Evolutionary conservation across 2,113 vertebrate species (phyloP).

Genomic region (Leucopternis melanops): DNA sequence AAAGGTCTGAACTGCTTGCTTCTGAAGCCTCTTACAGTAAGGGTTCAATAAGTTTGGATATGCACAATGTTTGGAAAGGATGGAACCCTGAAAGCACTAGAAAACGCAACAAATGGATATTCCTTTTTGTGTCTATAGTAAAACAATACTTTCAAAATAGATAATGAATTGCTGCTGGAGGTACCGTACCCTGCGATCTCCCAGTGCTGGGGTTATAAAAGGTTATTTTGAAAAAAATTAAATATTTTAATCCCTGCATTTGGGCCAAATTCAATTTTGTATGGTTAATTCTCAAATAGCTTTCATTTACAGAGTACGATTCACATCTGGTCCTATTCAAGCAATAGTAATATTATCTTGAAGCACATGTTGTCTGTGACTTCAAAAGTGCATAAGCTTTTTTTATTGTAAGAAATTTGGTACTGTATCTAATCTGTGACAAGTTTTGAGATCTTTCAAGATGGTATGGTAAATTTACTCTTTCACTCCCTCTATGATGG

Average conservation of each 20-base stretch:
- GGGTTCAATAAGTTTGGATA: neutral
- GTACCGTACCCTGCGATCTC: neutral
- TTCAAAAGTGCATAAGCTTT: neutral
- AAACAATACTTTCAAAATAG: neutral
- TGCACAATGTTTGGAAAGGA: neutral
- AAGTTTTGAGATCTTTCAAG: neutral
- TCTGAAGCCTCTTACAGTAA: neutral
- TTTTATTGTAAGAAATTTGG: neutral
- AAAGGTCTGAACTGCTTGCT: neutral
- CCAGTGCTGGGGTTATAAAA: neutral
- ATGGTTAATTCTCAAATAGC: neutral
- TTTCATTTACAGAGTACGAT: neutral
- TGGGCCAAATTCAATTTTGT: neutral
- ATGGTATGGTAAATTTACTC: neutral
- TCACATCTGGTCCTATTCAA: neutral
- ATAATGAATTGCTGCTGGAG: neutral
- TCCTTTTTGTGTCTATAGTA: neutral
- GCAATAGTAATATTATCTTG: neutral
- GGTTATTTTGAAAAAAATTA: neutral
- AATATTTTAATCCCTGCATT: neutral
- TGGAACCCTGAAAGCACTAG: neutral
- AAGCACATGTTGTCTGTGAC: neutral
- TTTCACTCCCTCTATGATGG: neutral
- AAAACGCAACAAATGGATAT: neutral
- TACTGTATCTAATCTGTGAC: neutral